These are phyloP conservation scores for Verasper variegatus DNA, from an alignment of 2,113 vertebrate species.

Conservation along the genomic window DNA sequence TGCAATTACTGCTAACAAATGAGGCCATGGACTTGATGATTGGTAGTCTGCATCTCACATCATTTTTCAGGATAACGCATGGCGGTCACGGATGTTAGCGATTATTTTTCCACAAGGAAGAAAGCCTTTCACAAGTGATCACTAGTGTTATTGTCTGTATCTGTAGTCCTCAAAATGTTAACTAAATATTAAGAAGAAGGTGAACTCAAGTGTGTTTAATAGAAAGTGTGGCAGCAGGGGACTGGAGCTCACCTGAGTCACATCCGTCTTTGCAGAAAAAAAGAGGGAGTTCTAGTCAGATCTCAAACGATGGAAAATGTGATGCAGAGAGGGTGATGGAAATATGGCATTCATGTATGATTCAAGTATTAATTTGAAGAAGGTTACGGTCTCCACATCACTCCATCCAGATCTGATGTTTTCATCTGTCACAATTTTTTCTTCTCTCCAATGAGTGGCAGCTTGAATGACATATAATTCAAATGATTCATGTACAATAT, in stretches of 20 bases:
- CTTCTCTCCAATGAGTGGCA: neutral
- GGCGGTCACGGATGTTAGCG: slow-evolving; percentile 32
- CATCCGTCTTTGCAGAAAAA: neutral
- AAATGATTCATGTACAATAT: neutral
- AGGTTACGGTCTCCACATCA: neutral
- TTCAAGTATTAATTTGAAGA: neutral
- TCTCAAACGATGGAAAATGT: neutral
- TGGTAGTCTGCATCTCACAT: slow-evolving; percentile 26
- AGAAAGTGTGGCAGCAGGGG: neutral
- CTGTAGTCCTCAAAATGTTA: neutral
- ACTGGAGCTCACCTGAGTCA: neutral
- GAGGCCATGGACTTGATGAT: slow-evolving; percentile 42
- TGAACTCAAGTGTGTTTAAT: neutral
- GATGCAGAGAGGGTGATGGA: neutral
- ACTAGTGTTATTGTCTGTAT: neutral
- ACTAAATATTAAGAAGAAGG: neutral
- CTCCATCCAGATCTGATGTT: neutral
- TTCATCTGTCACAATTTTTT: neutral
- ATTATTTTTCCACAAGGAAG: slow-evolving; percentile 37
- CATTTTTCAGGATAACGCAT: slow-evolving; percentile 36
- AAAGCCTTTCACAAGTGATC: slow-evolving; percentile 16
- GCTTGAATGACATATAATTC: neutral
- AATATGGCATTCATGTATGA: neutral
- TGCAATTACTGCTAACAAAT: slow-evolving; percentile 63
- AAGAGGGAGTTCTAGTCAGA: neutral